These are phyloP conservation scores for Epinephelus awoara DNA, from an alignment of 2,797 vertebrate genomes.

Conservation along the genomic window DNA sequence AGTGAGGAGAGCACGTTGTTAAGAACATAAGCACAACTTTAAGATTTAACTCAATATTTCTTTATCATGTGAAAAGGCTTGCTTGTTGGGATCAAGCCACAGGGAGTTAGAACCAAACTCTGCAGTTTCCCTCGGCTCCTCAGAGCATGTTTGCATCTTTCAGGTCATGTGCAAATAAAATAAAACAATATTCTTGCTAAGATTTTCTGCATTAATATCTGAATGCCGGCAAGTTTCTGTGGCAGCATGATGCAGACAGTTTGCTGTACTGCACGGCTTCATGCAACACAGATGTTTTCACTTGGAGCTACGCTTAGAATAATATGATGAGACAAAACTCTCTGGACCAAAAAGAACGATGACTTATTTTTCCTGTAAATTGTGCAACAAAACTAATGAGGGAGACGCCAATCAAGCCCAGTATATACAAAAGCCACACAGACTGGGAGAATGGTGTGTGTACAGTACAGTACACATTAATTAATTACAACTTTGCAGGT, in stretches of 20 bases:
- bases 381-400: neutral
- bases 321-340: neutral
- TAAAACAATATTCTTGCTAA: too few species aligned
- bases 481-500: too few species aligned
- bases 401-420: neutral
- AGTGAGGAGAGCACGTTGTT: constrained; percentile 1
- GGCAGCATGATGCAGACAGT: too few species aligned
- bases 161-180: neutral
- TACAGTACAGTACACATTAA: too few species aligned
- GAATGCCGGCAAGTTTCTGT: too few species aligned
- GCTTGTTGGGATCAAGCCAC: neutral
- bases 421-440: too few species aligned
- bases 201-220: too few species aligned
- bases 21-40: neutral
- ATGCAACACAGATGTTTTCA: neutral
- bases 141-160: neutral
- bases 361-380: neutral
- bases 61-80: too few species aligned
- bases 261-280: too few species aligned
- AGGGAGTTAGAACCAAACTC: neutral
- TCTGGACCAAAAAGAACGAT: neutral
- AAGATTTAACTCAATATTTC: neutral
- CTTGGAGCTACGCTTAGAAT: neutral
- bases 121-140: neutral
- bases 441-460: neutral